phyloP scores from a whole-genome alignment of 1,140 invertebrate species.

The Caenorhabditis inopinata region DNA sequence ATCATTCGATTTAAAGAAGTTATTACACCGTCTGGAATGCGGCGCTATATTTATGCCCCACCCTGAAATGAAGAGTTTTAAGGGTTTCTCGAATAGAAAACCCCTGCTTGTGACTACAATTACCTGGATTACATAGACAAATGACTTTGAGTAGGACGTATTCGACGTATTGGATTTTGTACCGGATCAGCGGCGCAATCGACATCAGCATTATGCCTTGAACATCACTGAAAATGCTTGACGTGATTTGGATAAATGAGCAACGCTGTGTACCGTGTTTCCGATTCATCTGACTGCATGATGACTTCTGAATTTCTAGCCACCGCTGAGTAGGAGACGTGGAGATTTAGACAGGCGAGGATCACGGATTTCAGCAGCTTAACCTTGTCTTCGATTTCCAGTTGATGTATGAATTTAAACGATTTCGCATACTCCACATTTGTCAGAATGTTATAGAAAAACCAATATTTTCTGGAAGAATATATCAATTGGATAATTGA shows the following conservation, averaged over 20 bases:
- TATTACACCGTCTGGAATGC: no score
- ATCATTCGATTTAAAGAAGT: no score
- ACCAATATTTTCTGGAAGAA: conserved; percentile 35
- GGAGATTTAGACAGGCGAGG: conserved; percentile 14
- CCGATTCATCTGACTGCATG: neutral
- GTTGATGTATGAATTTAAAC: conserved; percentile 11
- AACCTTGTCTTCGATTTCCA: neutral
- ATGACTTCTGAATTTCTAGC: neutral
- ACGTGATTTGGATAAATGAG: neutral
- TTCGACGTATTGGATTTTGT: neutral
- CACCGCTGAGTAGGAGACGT: neutral
- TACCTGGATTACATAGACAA: neutral
- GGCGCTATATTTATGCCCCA: no score
- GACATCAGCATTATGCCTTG: neutral
- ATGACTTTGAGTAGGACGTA: neutral
- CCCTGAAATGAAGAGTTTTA: no score
- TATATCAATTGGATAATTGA: neutral
- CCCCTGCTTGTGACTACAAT: neutral
- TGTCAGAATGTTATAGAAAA: conserved; percentile 6
- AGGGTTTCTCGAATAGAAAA: no score
- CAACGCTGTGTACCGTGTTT: no score
- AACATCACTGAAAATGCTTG: neutral
- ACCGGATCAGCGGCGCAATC: neutral
- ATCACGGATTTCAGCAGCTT: neutral
- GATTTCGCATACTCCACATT: conserved; percentile 35